phyloP scores from a whole-genome alignment of 2,113 vertebrate species.

The Macroglossus sobrinus region DNA sequence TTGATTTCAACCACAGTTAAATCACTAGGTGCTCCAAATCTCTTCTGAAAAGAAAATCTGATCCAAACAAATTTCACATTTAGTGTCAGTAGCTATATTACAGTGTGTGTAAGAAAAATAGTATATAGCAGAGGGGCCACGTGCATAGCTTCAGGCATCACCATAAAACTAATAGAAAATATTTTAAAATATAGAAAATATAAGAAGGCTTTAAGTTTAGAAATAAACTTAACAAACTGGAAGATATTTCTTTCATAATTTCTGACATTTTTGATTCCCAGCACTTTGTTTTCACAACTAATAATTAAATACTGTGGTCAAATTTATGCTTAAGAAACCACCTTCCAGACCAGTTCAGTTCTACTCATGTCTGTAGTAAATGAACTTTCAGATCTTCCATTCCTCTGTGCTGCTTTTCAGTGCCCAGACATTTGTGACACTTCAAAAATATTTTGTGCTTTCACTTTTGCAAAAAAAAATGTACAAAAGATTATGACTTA shows the following conservation, averaged over 20 bases:
- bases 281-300: background rate
- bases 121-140: background rate
- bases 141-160: background rate
- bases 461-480: background rate
- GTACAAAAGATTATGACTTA: background rate
- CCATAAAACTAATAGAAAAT: background rate
- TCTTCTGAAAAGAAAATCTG: constrained; percentile 51
- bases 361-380: background rate
- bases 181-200: background rate
- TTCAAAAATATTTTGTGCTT: background rate
- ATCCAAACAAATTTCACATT: constrained; percentile 49
- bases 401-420: background rate
- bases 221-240: constrained; percentile 10
- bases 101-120: constrained; percentile 28
- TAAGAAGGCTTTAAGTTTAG: background rate
- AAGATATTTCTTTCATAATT: background rate
- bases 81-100: background rate
- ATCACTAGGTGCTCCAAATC: constrained; percentile 48
- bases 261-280: background rate
- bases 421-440: background rate
- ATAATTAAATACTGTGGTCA: background rate
- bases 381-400: background rate
- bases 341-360: background rate
- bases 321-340: background rate
- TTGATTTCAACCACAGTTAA: constrained; percentile 44